These are phyloP conservation scores for Disparrhopalites patrizii DNA, from an alignment of 2,888 invertebrate species.

Conservation along the genomic window DNA sequence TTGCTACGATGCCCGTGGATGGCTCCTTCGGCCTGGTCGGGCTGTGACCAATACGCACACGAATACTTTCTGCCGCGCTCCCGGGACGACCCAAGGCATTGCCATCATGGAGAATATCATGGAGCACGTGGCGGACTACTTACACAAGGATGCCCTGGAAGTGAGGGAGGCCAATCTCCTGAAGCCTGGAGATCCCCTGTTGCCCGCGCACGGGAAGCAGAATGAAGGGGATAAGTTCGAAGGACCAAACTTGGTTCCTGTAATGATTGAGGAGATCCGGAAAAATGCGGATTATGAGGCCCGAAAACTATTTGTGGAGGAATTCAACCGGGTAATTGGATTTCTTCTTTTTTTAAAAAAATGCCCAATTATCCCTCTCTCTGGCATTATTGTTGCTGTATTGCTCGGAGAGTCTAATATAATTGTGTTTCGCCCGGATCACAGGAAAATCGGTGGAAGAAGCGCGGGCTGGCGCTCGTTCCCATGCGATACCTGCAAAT, in stretches of 20 bases:
- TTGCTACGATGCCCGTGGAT: conserved; percentile 51
- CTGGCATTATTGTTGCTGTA: too few species aligned
- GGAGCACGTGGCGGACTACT: conserved; percentile 52
- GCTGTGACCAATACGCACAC: conserved; percentile 52
- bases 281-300: conserved; percentile 59
- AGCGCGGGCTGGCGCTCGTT: conserved; percentile 42
- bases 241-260: conserved; percentile 51
- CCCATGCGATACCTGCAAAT: conserved; percentile 58
- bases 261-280: conserved; percentile 60
- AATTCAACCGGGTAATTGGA: conserved; percentile 58
- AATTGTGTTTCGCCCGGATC: not conserved
- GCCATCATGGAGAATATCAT: conserved; percentile 54
- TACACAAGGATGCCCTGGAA: conserved; percentile 51
- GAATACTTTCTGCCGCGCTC: conserved; percentile 52
- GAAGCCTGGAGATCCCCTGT: conserved; percentile 50
- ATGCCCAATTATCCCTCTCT: too few species aligned
- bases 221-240: conserved; percentile 23
- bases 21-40: conserved; percentile 50
- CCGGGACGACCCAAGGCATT: conserved; percentile 51
- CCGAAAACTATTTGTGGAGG: conserved; percentile 57
- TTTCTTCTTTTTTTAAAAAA: not conserved
- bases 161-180: conserved; percentile 42
- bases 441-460: conserved; percentile 46
- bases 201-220: conserved; percentile 29
- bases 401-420: too few species aligned